Base-by-base conservation (phyloP, 2,113 vertebrate species). In the Cyanoliseus patagonus region DNA sequence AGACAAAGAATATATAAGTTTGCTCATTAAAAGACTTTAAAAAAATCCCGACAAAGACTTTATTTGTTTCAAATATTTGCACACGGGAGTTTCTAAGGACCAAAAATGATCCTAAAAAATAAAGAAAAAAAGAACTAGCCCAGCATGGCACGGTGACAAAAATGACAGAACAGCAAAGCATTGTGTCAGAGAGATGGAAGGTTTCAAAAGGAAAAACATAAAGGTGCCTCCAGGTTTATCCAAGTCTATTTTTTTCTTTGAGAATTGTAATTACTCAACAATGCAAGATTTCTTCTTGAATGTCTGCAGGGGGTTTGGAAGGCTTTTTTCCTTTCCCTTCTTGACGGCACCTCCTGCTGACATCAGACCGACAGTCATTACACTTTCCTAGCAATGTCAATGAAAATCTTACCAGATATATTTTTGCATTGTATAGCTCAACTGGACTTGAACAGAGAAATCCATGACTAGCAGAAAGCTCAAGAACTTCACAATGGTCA, bases 311-410 rank as follows among this genome's bases (percentile, higher is more conserved):
- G 61, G 91, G 52, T 25, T 92, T 79, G 33, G 47, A 68, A 25
- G 7, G 0, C 0, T 44, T 90, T 92, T 41, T 42, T 47, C 57
- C 57, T 79, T 92, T 14, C 62, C 57, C 61, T 53, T 94, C 78
- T 63, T 97, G 92, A 97, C 92, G 94, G 93, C 52, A 97, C 78
- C 95, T 95, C 96, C 97, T 1, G 83, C 91, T 97, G 97, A 87
- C 86, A 96, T 67, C 91, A 96, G 85, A 86, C 90, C 10, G 41
- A 88, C 70, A 96, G 86, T 94, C 87, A 95, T 96, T 96, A 74
- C 83, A 94, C 86, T 59, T 97, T 94, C 87, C 80, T 83, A 53
- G 91, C 95, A 97, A 96, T 63, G 66, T 86, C 96, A 96, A 94
- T 94, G 91, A 88, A 97, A 93, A 83, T 12, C 51, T 91, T 95